Evolutionary conservation across 2,888 invertebrate species (phyloP).

Genomic region (Epirrhoe tristata): DNA sequence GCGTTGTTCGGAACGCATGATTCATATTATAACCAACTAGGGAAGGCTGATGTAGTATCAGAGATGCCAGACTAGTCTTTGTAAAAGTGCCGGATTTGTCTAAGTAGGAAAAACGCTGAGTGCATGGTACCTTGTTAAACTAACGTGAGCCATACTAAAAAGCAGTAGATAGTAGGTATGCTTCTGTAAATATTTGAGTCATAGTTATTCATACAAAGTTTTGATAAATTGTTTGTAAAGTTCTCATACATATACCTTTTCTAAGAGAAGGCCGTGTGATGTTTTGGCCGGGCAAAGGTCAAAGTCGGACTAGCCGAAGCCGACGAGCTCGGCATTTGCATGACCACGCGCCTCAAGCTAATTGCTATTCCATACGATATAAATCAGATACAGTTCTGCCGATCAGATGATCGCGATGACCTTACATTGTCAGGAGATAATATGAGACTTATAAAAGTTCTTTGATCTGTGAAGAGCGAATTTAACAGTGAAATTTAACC

Average conservation of each 20-base stretch:
- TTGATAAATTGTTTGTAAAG: neutral
- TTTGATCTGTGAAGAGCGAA: slow-evolving; percentile 5
- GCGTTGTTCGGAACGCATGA: slow-evolving; percentile 61
- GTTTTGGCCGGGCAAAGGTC: slow-evolving; percentile 20
- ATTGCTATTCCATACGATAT: slow-evolving; percentile 75
- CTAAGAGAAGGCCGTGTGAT: neutral
- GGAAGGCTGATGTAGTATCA: slow-evolving; percentile 1
- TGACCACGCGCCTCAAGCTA: slow-evolving; percentile 64
- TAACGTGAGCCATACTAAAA: too few species aligned
- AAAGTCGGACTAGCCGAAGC: slow-evolving; percentile 31
- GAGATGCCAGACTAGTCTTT: slow-evolving; percentile 11
- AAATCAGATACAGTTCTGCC: slow-evolving; percentile 65
- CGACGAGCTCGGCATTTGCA: slow-evolving; percentile 70
- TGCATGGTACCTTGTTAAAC: neutral
- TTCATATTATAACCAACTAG: slow-evolving; percentile 59
- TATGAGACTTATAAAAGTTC: slow-evolving; percentile 1
- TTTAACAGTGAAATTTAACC: neutral
- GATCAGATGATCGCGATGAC: slow-evolving; percentile 56
- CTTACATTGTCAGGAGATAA: slow-evolving; percentile 47
- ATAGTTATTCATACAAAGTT: neutral
- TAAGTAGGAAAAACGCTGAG: neutral
- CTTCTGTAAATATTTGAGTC: neutral
- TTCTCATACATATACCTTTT: neutral
- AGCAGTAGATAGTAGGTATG: neutral
- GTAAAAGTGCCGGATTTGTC: neutral